Base-by-base conservation (phyloP, 2,113 vertebrate species). In the Psophia crepitans region DNA sequence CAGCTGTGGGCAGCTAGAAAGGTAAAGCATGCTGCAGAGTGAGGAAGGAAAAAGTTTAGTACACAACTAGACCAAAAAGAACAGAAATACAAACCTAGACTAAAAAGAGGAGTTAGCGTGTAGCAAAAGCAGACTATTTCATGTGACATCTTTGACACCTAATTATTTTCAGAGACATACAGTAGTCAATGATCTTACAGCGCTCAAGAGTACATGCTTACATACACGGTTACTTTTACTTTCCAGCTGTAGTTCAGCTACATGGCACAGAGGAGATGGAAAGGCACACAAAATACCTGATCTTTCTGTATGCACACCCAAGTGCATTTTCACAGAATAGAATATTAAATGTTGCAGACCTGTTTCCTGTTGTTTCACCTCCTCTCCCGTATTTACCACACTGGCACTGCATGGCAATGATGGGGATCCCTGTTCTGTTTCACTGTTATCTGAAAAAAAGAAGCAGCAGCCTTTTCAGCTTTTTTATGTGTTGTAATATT, bases 401-500 rank as follows among this genome's bases (percentile, higher is more conserved):
- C 48, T 92, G 83, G 69, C 18, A 70, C 73, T 96, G 95, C 78
- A 96, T 3, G 78, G 81, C 65, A 96, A 28, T 37, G 89, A 96
- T 84, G 96, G 74, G 58, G 93, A 95, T 75, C 69, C 93, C 49
- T 97, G 92, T 49, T 97, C 96, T 93, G 85, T 95, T 92, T 97
- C 97, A 96, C 8, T 80, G 86, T 85, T 97, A 97, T 89, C 98
- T 98, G 96, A 81, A 97, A 98, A 89, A 46, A 96, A 95, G 33
- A 63, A 46, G 5, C 21, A 9, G 18, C 8, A 9, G 18, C 8
- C 2, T 74, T 93, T 71, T 88, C 43, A 96, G 65, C 10, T 85
- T 9, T 46, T 86, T 80, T 46, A 46, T 58, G 15, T 7, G 43
- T n/a, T 22, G 1, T 4, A 69, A 48, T 61, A 60, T 16, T 60